These are phyloP conservation scores for Melanotaenia duboulayi DNA, from an alignment of 2,113 vertebrate genomes.

Conservation along the genomic window DNA sequence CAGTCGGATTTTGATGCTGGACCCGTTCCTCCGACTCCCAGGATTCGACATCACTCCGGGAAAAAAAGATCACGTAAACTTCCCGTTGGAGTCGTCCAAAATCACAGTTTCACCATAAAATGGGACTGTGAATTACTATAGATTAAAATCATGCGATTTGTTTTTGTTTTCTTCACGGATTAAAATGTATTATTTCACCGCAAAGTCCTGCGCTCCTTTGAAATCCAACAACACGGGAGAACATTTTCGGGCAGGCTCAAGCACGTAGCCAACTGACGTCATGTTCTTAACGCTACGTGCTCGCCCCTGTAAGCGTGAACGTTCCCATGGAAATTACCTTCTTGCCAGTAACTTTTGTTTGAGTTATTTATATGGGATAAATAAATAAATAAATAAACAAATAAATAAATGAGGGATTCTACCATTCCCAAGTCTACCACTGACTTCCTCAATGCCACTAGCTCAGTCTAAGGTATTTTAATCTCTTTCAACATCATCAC, in stretches of 20 bases:
- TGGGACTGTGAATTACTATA: slow-evolving; percentile 49
- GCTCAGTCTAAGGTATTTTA: neutral
- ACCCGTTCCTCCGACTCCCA: slow-evolving; percentile 93
- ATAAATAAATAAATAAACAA: no score
- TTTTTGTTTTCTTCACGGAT: slow-evolving; percentile 56
- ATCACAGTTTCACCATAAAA: slow-evolving; percentile 65
- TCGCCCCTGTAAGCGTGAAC: slow-evolving; percentile 70
- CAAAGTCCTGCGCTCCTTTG: slow-evolving; percentile 81
- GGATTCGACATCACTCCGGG: slow-evolving; percentile 95
- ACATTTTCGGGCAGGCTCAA: slow-evolving; percentile 87
- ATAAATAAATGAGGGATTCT: no score
- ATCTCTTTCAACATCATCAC: neutral
- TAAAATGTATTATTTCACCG: slow-evolving; percentile 80
- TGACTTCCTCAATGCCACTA: neutral
- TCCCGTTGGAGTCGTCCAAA: slow-evolving; percentile 72
- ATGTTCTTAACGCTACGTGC: slow-evolving; percentile 76
- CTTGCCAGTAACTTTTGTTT: neutral
- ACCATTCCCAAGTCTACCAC: no score
- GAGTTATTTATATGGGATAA: no score
- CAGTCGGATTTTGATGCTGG: slow-evolving; percentile 98
- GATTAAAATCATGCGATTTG: slow-evolving; percentile 48
- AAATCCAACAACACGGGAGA: slow-evolving; percentile 82
- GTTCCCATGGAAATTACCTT: slow-evolving; percentile 46
- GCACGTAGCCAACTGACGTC: slow-evolving; percentile 81
- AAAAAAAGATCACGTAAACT: slow-evolving; percentile 80